Evolutionary conservation across 2,888 invertebrate genomes (phyloP), one percentile per base, ranked within the genome.

Genomic region (Drosophila picticornis): DNA sequence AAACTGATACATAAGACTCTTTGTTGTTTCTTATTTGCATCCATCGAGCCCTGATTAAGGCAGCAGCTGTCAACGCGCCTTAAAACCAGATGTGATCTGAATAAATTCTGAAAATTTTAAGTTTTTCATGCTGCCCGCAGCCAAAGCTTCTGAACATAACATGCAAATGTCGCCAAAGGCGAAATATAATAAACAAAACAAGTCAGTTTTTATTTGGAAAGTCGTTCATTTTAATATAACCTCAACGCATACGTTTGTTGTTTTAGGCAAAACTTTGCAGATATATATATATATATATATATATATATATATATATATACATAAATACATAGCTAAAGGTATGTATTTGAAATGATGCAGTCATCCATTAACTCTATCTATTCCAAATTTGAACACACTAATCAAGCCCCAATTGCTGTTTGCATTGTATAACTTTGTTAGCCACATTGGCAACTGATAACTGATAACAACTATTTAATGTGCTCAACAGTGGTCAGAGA

Each of bases 381-480:
- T 25, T 46, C 58, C 34, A 40, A 60, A 25, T 25, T 52, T 57
- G 64, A 43, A 11, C 61, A 68, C 61, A 72, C 72, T 80, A 65
- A 80, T 76, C 78, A 66, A 69, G 52, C 13, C 53, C 5, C 57
- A 63, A 80, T 63, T 80, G 64, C 51, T 59, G 62, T 68, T 66
- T 55, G 48, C 34, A 40, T 55, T 70, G 56, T 34, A 27, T 34
- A 34, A 34, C 36, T 63, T 60, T 74, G 64, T 56, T 64, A 48
- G 48, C 38, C 58, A 52, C 57, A 48, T 55, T 50, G 22, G 32
- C 61, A 65, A 46, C 46, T 70, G 62, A 75, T 46, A 68, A 43
- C 53, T 51, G 75, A 81, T 81, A 77, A 73, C 80, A 66, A 38
- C 63, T 57, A 72, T 76, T 71, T 80, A 71, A 73, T 77, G 75